Evolutionary conservation across 2,797 vertebrate species (phyloP).

Genomic region (Presbytis comata): DNA sequence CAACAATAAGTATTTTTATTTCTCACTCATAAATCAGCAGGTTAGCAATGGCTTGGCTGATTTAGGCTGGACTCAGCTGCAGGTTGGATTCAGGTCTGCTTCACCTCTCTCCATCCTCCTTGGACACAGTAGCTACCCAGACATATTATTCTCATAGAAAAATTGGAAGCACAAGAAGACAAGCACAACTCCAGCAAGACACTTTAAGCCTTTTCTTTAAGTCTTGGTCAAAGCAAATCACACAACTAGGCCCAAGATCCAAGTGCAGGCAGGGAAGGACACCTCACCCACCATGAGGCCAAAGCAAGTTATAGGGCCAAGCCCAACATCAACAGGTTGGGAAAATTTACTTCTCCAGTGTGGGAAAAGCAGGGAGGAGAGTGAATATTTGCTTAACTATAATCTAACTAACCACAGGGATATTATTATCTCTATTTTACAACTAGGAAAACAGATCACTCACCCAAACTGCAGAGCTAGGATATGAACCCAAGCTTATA

Average conservation of each 20-base stretch:
- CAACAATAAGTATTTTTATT: background rate
- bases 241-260: background rate
- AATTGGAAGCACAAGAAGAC: background rate
- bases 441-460: background rate
- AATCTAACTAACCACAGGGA: background rate
- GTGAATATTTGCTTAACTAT: background rate
- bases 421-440: background rate
- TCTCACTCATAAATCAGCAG: background rate
- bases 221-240: background rate
- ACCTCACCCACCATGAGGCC: background rate
- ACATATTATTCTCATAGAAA: background rate
- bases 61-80: background rate
- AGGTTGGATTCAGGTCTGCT: background rate
- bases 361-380: no score
- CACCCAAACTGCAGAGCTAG: background rate
- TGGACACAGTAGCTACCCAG: background rate
- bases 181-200: background rate
- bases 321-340: no score
- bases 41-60: background rate
- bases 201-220: background rate
- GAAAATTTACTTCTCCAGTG: background rate
- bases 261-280: background rate
- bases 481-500: background rate
- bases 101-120: background rate
- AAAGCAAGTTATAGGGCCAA: background rate